Base-by-base conservation (phyloP, 2,888 invertebrate species). In the Anaspis maculata region DNA sequence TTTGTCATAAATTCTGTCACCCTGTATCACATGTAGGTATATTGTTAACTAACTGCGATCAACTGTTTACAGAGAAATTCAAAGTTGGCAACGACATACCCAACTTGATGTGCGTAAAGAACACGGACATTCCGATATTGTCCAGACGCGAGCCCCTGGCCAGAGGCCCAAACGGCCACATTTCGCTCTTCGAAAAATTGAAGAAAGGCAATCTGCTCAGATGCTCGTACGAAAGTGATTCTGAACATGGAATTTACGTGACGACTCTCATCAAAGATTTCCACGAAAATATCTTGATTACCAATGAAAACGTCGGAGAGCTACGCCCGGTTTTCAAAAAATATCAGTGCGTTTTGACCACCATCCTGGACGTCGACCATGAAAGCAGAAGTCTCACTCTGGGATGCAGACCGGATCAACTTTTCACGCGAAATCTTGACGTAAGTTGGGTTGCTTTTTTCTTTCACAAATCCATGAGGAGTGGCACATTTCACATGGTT, bases 361-460 rank as follows among this genome's bases (percentile, higher is more conserved):
- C 51, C 48, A 38, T 61, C 29, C 27, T 42, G 2, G 25, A 39
- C 7, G 41, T 56, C 9, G 32, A 52, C 34, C 9, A 32, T 9
- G 32, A 15, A 3, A 25, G 5, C 4, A 25, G n/a, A 15, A 6
- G n/a, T n/a, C n/a, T n/a, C n/a, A n/a, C n/a, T n/a, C n/a, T n/a
- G n/a, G n/a, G n/a, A n/a, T n/a, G n/a, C n/a, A n/a, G n/a, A n/a
- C n/a, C n/a, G n/a, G n/a, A n/a, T n/a, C n/a, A n/a, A 24, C 48
- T 54, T 16, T 57, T 68, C 14, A 57, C 40, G 24, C 45, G 49
- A 34, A 68, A 67, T 48, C 49, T 72, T 13, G 41, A 49, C n/a
- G n/a, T n/a, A n/a, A n/a, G n/a, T n/a, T n/a, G n/a, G n/a, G n/a
- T n/a, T n/a, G n/a, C n/a, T n/a, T n/a, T n/a, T n/a, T n/a, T n/a